Base-by-base conservation (phyloP, 1,140 invertebrate genomes). In the Papilio dardanus region DNA sequence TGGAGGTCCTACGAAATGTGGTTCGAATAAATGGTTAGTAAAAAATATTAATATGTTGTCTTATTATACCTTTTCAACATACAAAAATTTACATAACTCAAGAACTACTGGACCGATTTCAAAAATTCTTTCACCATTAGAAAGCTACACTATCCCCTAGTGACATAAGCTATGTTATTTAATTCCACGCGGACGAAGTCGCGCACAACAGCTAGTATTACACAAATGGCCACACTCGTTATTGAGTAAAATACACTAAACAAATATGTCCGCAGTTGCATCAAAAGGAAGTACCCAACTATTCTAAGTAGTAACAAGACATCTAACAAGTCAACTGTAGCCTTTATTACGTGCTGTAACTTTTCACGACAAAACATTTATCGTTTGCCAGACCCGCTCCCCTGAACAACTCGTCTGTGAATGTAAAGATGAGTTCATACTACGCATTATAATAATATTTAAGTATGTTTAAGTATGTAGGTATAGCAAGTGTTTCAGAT, bases 11-110 rank as follows among this genome's bases (percentile, higher is more conserved):
- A 82, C 80, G 69, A 85, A 78, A 83, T 84, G 85, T 89, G 89
- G 87, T 90, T 90, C 78, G 86, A 90, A 89, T 90, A 91, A 89
- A 90, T 84, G 79, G 84, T 89, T 91, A 91, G 89, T 88, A 84
- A 91, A 88, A 87, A 85, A n/a, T n/a, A n/a, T n/a, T n/a, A 65
- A 71, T 74, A 62, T 68, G 73, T 37, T 42, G 58, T 50, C 16
- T 80, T 74, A 74, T 78, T 76, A 71, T n/a, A 40, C 40, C 66
- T 19, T 42, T 10, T 46, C 40, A 5, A 12, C 14, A 42, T 31
- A 28, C 33, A 19, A 6, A 50, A 19, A 19, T n/a, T n/a, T n/a
- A 37, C 8, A 37, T 7, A 37, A 35, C 8, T n/a, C 42, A 0
- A 46, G 16, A 46, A 42, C 40, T 35, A 35, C 33, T 35, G 33